These are phyloP conservation scores for Protodeltote pygarga DNA, from an alignment of 2,888 invertebrate genomes.

Conservation along the genomic window DNA sequence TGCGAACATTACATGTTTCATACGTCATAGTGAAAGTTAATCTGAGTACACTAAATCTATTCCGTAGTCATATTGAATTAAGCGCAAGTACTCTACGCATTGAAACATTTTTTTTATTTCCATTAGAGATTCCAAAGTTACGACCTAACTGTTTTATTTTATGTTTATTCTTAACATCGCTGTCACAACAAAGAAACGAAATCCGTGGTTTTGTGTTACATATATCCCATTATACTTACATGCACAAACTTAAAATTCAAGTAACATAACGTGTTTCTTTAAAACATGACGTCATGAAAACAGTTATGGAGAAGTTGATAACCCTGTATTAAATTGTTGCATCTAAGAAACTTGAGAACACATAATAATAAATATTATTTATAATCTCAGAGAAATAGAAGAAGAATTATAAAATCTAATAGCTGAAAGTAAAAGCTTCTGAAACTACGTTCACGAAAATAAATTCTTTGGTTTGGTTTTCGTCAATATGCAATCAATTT, in stretches of 20 bases:
- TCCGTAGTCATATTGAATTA: constrained; percentile 21
- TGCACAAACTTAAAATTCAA: constrained; percentile 30
- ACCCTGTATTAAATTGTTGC: not conserved
- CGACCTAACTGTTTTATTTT: constrained; percentile 24
- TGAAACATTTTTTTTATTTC: constrained; percentile 10
- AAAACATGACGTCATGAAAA: constrained; percentile 34
- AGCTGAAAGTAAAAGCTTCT: no score
- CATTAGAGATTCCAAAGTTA: constrained; percentile 16
- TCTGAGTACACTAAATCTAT: constrained; percentile 31
- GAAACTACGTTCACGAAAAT: no score
- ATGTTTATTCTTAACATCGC: constrained; percentile 12
- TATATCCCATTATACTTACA: no score
- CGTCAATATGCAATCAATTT: no score
- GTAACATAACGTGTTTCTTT: constrained; percentile 21
- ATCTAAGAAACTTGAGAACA: constrained; percentile 11
- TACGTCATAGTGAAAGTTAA: constrained; percentile 49
- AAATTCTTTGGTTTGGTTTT: no score
- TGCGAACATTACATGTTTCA: constrained; percentile 38
- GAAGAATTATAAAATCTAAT: no score
- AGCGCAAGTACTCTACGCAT: constrained; percentile 8
- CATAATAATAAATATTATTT: no score
- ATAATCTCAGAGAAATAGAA: no score
- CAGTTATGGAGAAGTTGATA: constrained; percentile 19
- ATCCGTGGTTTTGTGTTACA: constrained; percentile 33
- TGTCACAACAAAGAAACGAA: constrained; percentile 33